Evolutionary conservation across 1,140 invertebrate species (phyloP), one percentile per base, ranked within the genome.

Genomic region (Trissolcus basalis): DNA sequence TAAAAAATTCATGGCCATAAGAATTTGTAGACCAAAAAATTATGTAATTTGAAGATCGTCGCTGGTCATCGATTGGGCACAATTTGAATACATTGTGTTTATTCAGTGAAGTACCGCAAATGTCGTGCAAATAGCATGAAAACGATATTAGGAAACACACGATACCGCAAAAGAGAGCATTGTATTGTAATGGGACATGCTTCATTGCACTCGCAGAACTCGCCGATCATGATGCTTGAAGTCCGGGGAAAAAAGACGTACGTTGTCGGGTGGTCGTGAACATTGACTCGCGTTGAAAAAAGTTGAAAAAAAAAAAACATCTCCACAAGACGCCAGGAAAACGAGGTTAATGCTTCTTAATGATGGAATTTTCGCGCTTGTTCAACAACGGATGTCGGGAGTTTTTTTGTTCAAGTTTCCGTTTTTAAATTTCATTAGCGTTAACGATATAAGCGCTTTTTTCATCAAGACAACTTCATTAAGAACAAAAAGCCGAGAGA

Each of bases 351-450:
- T 80, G 76, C 64, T 63, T 79, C 54, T 58, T 78, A 78, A 81
- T 78, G 82, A 85, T 80, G 79, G 80, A 79, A 85, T 84, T 78
- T 81, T 74, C 69, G 71, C 76, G 76, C 72, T 75, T 83, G 78
- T 61, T 63, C 39, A 56, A 71, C 68, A 51, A 58, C 59, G 51
- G 47, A 53, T 53, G 59, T 3, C 36, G 36, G 6, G 2, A 36
- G 12, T 50, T 63, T 69, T 58, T 53, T 44, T 44, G 11, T 13
- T 13, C 12, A 44, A 44, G 12, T n/a, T 11, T 7, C n/a, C 6
- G 43, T 44, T 44, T n/a, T 44, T 44, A 44, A 13, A 44, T 12
- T 44, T 13, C 43, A 11, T 39, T 39, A 27, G 19, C 19, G 19
- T 9, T 39, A 39, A 39, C 43, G 13, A 44, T 12, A 14, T 13